These are phyloP conservation scores for Oxystoma pomonae DNA, from an alignment of 2,888 invertebrate species.

Conservation along the genomic window DNA sequence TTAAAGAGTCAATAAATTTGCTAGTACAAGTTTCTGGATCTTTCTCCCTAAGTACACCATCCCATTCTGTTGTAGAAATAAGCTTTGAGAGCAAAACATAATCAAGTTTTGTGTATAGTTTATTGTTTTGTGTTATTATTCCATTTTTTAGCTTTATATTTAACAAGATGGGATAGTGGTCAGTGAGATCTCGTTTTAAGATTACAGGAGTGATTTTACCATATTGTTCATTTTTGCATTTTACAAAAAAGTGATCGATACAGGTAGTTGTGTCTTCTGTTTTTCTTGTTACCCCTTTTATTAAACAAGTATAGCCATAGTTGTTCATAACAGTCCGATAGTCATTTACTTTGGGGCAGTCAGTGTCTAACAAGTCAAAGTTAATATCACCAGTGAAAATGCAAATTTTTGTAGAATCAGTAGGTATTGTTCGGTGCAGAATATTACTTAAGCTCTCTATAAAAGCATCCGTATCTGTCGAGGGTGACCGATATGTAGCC, in stretches of 20 bases:
- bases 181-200: slow-evolving; percentile 4
- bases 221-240: slow-evolving; percentile 1
- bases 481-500: slow-evolving; percentile 9
- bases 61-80: background rate
- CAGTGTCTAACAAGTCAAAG: background rate
- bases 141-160: background rate
- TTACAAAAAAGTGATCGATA: slow-evolving; percentile 17
- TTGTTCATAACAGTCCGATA: slow-evolving; percentile 13
- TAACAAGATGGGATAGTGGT: slow-evolving; percentile 3
- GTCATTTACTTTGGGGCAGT: slow-evolving; percentile 8
- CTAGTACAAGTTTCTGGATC: background rate
- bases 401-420: slow-evolving; percentile 1
- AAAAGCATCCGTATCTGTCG: slow-evolving; percentile 2
- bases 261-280: slow-evolving; percentile 5
- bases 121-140: background rate
- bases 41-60: background rate
- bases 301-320: slow-evolving; percentile 14
- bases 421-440: slow-evolving; percentile 3
- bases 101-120: background rate
- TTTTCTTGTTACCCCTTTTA: slow-evolving; percentile 12
- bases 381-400: background rate
- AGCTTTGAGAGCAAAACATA: background rate
- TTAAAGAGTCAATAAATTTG: slow-evolving; percentile 6
- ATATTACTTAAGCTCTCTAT: slow-evolving; percentile 9
- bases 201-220: slow-evolving; percentile 6